Evolutionary conservation across 2,888 invertebrate genomes (phyloP), one percentile per base, ranked within the genome.

Genomic region (Luperina nickerlii): DNA sequence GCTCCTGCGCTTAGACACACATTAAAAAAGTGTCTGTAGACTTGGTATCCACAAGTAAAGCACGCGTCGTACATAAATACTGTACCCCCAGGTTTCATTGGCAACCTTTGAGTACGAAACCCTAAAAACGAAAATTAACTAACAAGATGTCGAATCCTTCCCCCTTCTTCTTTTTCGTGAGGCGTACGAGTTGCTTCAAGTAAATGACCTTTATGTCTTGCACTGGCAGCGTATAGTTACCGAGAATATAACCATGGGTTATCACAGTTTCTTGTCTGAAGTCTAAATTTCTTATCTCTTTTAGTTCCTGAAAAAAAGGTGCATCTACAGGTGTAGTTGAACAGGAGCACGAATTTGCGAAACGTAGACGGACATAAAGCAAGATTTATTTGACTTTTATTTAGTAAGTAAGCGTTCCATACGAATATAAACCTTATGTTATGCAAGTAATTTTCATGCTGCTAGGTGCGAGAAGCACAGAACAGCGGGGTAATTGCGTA

Each of bases 161-260:
- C 5, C 0, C 11, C 13, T 15, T 9, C 18, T 76, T 68, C 20
- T 27, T 86, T 1, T 82, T 60, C 1, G 27, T 54, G 3, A 57
- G 13, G 3, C 0, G 4, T n/a, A 69, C 74, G 0, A 84, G 62
- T 62, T 86, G 74, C 32, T 77, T 60, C 24, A 84, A n/a, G 13
- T 32, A 32, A 20, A 84, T 82, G 7, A 32, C n/a, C 24, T 65
- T 84, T 0, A 86, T 18, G 32, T 84, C 86, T 1, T 8, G 2
- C 13, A 1, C 2, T 3, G 20, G 8, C 60, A 77, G 20, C 1
- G 51, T 68, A 24, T 84, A 84, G 71, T 84, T 74, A 0, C 60
- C 65, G 1, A 82, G 77, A n/a, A 84, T n/a, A 45, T 72, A 5
- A 9, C 83, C 86, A 18, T 82, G 27, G 15, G 86, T 84, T 65